These are phyloP conservation scores for Drosophila asahinai DNA, from an alignment of 1,140 invertebrate genomes.

Conservation along the genomic window DNA sequence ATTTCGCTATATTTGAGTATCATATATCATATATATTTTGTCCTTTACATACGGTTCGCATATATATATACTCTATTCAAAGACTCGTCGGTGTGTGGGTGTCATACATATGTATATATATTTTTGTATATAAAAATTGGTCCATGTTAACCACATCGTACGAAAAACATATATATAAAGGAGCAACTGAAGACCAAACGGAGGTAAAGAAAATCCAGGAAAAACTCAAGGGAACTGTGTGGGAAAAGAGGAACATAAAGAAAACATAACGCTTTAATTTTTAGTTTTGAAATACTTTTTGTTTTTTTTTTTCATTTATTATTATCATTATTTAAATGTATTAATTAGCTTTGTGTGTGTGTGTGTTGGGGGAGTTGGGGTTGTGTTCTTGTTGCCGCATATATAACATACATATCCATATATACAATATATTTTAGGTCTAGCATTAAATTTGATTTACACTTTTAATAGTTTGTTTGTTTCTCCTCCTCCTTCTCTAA, in stretches of 20 bases:
- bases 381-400: constrained; percentile 65
- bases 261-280: constrained; percentile 40
- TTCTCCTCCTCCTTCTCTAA: constrained; percentile 46
- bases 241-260: constrained; percentile 10
- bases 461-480: constrained; percentile 81
- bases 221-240: constrained; percentile 12
- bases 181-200: constrained; percentile 39
- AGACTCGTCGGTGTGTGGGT: constrained; percentile 55
- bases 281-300: constrained; percentile 74
- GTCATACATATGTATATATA: constrained; percentile 56
- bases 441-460: constrained; percentile 81
- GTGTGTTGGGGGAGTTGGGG: constrained; percentile 40
- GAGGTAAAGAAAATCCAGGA: constrained; percentile 7
- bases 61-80: constrained; percentile 46
- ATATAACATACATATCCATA: constrained; percentile 79
- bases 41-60: constrained; percentile 40
- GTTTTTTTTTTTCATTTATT: constrained; percentile 65
- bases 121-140: constrained; percentile 72
- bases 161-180: constrained; percentile 42
- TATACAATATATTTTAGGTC: constrained; percentile 75
- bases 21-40: constrained; percentile 51
- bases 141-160: constrained; percentile 81
- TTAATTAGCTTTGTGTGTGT: constrained; percentile 70
- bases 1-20: constrained; percentile 75
- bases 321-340: constrained; percentile 72